These are phyloP conservation scores for Scyliorhinus canicula DNA, from an alignment of 2,797 vertebrate genomes.

Conservation along the genomic window DNA sequence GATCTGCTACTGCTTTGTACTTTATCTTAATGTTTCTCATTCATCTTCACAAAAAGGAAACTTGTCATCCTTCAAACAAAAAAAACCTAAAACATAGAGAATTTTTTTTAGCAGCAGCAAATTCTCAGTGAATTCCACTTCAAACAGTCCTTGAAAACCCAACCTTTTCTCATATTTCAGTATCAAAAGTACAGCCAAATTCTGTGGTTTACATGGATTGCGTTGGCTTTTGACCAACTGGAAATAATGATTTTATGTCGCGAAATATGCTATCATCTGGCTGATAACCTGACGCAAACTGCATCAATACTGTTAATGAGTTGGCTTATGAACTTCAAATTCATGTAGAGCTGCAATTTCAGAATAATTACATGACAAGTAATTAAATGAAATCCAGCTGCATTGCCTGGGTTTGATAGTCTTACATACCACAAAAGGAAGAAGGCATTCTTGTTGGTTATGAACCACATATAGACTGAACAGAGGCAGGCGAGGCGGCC, in stretches of 20 bases:
- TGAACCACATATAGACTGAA: conserved; percentile 79
- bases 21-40: background rate
- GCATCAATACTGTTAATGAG: conserved; percentile 18
- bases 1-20: background rate
- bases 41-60: background rate
- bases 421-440: conserved; percentile 80
- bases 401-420: background rate
- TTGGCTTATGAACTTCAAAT: background rate
- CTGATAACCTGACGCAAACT: background rate
- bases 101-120: background rate
- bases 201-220: background rate
- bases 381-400: background rate
- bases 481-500: conserved; percentile 72
- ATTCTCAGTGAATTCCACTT: background rate
- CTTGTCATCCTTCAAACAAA: background rate
- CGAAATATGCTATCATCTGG: background rate
- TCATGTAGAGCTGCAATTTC: background rate
- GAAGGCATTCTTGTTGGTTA: conserved; percentile 77
- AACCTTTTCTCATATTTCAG: background rate
- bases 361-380: background rate
- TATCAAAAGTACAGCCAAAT: background rate
- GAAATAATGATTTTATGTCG: background rate
- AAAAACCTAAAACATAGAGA: background rate
- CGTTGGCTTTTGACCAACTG: background rate
- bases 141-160: background rate